Evolutionary conservation across 2,113 vertebrate species (phyloP), one percentile per base, ranked within the genome.

Genomic region (Mesocricetus auratus): DNA sequence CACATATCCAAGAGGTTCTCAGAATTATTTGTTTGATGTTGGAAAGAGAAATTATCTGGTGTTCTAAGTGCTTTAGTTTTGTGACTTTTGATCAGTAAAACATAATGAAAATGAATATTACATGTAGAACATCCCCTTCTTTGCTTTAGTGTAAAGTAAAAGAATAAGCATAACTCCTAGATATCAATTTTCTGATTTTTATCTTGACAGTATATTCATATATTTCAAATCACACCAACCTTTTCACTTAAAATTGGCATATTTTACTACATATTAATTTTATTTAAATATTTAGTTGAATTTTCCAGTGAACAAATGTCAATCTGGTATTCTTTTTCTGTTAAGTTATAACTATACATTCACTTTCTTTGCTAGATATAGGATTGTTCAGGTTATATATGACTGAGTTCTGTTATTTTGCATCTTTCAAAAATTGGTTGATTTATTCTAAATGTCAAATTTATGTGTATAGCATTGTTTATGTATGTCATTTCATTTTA

Each of bases 31-130:
- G 29, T 75, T 83, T 94, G 39, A 66, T 89, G 16, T n/a, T 91
- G n/a, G 17, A 66, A 95, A 83, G 45, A 24, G 22, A 87, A 91
- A 85, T 89, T 56, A 15, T 56, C 50, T 31, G 15, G 10, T 73
- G 26, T 24, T n/a, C 4, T 79, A 39, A 87, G 53, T 47, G 3
- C 24, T 85, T 89, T 91, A 95, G 7, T 86, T 89, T 73, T 89
- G 10, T 94, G 56, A 79, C 60, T 93, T 90, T 95, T 77, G 26
- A 88, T 71, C 33, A 87, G 16, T 96, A 71, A 29, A 31, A 64
- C 26, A n/a, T 50, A 93, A 78, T 94, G 71, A 96, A 96, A 86
- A 73, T 79, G 56, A 50, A 8, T 89, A 89, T 79, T 82, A 86
- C 7, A 74, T 39, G 31, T 95, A 58, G 13, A 12, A 26, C 58